A percentile compares a stretch with the other conserved stretches of the same genome.
phyloP scores from a whole-genome alignment of 2,113 vertebrate genomes.

The Crypturellus undulatus region DNA sequence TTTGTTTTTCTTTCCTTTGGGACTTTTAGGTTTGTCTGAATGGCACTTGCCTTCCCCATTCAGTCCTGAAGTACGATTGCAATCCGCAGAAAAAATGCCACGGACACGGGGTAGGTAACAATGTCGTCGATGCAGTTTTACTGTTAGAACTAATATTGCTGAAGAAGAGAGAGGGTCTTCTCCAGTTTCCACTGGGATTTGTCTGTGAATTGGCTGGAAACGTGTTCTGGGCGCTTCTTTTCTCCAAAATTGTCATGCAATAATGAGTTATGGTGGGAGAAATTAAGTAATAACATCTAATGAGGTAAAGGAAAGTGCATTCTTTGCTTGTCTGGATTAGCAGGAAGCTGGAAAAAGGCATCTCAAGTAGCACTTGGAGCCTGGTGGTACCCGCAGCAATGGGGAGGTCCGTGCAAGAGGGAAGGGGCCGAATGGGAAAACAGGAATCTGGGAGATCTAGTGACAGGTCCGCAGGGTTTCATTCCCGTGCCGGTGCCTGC shows the following conservation, averaged over 20 bases:
- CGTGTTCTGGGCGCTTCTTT: background rate
- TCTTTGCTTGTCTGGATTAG: background rate
- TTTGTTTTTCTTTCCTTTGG: background rate
- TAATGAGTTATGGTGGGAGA: background rate
- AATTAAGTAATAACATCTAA: background rate
- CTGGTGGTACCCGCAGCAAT: rapidly evolving
- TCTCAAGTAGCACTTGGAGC: background rate
- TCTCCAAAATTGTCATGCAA: background rate
- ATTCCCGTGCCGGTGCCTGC: background rate
- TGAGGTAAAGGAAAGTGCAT: background rate
- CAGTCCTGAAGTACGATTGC: conserved; percentile 7
- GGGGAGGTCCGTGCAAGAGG: background rate
- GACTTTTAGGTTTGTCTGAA: conserved; percentile 27
- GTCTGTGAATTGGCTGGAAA: background rate
- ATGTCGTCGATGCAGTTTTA: rapidly evolving
- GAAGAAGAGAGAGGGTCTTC: background rate
- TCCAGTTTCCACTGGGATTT: background rate
- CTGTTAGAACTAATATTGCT: background rate
- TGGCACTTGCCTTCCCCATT: background rate
- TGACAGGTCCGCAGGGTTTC: background rate
- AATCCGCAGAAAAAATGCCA: background rate
- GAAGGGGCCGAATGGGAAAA: background rate
- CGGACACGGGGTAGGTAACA: conserved; percentile 26
- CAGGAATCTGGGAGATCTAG: background rate
- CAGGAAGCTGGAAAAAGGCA: background rate